These are phyloP conservation scores for Cataglyphis albicans DNA, from an alignment of 2,888 invertebrate genomes.

Conservation along the genomic window DNA sequence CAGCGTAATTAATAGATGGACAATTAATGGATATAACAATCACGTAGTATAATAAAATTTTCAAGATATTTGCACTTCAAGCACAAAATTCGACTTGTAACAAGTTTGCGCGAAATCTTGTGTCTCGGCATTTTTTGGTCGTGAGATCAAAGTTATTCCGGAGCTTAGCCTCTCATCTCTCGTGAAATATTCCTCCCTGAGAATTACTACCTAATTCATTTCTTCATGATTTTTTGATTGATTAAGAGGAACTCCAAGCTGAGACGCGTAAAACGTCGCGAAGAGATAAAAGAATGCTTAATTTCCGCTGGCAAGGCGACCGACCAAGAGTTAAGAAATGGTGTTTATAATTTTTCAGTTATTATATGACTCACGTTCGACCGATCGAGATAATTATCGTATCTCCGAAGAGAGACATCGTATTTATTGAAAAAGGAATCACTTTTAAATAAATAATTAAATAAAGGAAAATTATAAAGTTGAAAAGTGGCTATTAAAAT, in stretches of 20 bases:
- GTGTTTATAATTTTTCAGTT: constrained; percentile 68
- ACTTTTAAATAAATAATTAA: constrained; percentile 4
- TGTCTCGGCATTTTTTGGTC: constrained; percentile 14
- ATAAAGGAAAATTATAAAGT: background rate
- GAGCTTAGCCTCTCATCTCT: constrained; percentile 14
- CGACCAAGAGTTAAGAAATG: constrained; percentile 64
- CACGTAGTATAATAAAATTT: background rate
- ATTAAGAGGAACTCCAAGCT: constrained; percentile 80
- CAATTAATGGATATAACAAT: constrained; percentile 58
- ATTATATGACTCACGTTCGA: constrained; percentile 79
- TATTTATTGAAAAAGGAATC: background rate
- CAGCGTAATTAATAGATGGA: background rate
- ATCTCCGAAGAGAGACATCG: background rate
- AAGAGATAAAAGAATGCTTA: constrained; percentile 82
- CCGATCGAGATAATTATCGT: constrained; percentile 79
- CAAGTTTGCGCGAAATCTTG: background rate
- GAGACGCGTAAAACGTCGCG: constrained; percentile 77
- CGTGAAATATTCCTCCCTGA: constrained; percentile 30
- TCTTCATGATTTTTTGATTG: constrained; percentile 83
- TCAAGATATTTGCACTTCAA: constrained; percentile 1
- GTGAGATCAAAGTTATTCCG: constrained; percentile 31
- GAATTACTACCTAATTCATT: constrained; percentile 75
- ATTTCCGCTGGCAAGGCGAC: constrained; percentile 79
- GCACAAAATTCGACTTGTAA: background rate
- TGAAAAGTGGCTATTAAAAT: constrained; percentile 7